Evolutionary conservation across 2,888 invertebrate species (phyloP).

Genomic region (Scaptomyza caliginosa): DNA sequence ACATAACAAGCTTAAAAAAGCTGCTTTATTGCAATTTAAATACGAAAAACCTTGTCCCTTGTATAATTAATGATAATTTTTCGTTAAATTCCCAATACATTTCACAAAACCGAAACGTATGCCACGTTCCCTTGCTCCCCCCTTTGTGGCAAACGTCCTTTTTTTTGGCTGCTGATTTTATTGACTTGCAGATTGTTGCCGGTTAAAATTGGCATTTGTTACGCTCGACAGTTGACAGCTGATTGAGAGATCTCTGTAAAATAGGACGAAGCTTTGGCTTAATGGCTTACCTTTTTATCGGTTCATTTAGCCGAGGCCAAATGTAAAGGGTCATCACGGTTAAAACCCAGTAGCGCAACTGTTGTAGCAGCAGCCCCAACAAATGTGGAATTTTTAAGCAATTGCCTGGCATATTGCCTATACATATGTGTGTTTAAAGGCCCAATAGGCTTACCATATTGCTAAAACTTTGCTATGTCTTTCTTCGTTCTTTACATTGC

Average conservation of each 20-base stretch:
- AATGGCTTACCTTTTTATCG: constrained; percentile 63
- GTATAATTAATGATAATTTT: constrained; percentile 28
- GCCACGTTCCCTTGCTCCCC: not conserved
- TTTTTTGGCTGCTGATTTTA: constrained; percentile 11
- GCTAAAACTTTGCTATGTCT: not conserved
- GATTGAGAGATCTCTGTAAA: constrained; percentile 61
- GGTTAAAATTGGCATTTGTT: constrained; percentile 54
- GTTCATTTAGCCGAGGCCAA: constrained; percentile 54
- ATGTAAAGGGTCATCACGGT: constrained; percentile 47
- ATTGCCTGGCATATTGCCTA: constrained; percentile 1
- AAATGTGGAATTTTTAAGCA: not conserved
- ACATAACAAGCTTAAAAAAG: not conserved
- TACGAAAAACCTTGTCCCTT: not conserved
- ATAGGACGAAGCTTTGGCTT: constrained; percentile 27
- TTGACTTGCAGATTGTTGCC: constrained; percentile 54
- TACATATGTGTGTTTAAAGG: constrained; percentile 6
- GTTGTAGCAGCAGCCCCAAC: not conserved
- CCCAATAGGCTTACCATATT: not conserved
- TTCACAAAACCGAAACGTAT: not conserved
- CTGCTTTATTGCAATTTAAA: not conserved
- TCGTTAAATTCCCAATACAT: constrained; percentile 8
- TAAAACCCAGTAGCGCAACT: constrained; percentile 12
- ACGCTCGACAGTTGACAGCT: constrained; percentile 61
- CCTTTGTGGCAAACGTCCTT: not conserved
- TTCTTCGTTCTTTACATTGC: too few species aligned